Evolutionary conservation across 1,140 invertebrate species (phyloP), one percentile per base, ranked within the genome.

Genomic region (Ips nitidus): DNA sequence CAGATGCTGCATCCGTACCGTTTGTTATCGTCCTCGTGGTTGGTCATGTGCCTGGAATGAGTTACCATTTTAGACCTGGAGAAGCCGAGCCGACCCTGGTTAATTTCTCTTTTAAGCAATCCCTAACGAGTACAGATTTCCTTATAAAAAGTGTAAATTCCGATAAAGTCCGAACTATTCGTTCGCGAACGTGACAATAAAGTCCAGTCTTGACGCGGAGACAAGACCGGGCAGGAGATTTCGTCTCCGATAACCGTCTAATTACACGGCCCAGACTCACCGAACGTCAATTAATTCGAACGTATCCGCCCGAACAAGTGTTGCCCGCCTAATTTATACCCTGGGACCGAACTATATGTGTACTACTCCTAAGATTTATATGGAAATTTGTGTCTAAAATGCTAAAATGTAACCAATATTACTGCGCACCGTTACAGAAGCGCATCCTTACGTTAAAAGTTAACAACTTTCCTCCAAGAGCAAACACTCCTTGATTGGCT

Each of bases 1-100:
- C 91, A 93, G 43, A 84, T 77, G 6, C 82, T 77, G 78, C 92
- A 94, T 47, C 82, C 71, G 66, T 82, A 81, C 73, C 82, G 84
- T 76, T 88, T 89, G 38, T 84, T 83, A 43, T 83, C n/a, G n/a
- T 53, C 75, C 38, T 82, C 81, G 69, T 89, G 87, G 6, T 82
- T 78, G 38, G 80, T 82, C 22, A 76, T 73, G 75, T 89, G 87
- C 74, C 84, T 88, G 79, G 45, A 81, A 83, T 66, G 22, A 68
- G 22, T 22, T 22, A 50, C 22, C 22, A 3, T 50, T 50, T 6
- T 6, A 50, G 22, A 50, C 22, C 7, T 50, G 45, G 45, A 8
- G 45, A 50, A 22, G 7, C 37, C 4, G 36, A 41, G 5, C 38
- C 57, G 41, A 41, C 59, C 36, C 59, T 61, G 59, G 41, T 47